A percentile compares a stretch with the other conserved stretches of the same genome.
phyloP scores from a whole-genome alignment of 2,113 vertebrate genomes.

The Gopherus evgoodei region DNA sequence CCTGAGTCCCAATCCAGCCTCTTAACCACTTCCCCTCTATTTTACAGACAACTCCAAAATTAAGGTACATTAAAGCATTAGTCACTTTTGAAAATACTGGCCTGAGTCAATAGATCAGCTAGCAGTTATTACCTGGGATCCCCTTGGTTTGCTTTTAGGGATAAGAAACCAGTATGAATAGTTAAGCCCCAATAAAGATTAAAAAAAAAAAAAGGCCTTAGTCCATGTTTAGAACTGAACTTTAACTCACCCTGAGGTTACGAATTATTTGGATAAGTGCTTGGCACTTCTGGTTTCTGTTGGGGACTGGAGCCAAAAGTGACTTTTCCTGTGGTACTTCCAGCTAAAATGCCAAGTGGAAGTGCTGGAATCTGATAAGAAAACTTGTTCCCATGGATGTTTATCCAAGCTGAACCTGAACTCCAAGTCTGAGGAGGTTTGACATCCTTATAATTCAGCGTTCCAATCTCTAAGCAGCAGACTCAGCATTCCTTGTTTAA shows the following conservation, averaged over 20 bases:
- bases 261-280: neutral
- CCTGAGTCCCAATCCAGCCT: neutral
- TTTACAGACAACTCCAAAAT: neutral
- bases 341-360: constrained; percentile 56
- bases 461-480: neutral
- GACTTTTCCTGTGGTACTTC: constrained; percentile 60
- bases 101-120: neutral
- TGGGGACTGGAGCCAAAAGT: constrained; percentile 36
- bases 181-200: rapidly evolving
- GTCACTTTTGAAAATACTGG: neutral
- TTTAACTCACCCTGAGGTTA: neutral
- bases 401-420: neutral
- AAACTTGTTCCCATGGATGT: neutral
- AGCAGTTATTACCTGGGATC: neutral
- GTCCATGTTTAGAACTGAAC: constrained; percentile 15
- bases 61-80: rapidly evolving
- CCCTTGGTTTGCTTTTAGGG: rapidly evolving
- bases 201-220: neutral
- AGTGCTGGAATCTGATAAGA: constrained; percentile 56
- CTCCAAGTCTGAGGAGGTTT: neutral
- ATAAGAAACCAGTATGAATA: neutral
- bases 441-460: neutral
- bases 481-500: neutral
- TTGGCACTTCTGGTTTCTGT: constrained; percentile 41
- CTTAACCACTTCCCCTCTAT: neutral